Base-by-base conservation (phyloP, 2,113 vertebrate genomes). In the Probosciger aterrimus region DNA sequence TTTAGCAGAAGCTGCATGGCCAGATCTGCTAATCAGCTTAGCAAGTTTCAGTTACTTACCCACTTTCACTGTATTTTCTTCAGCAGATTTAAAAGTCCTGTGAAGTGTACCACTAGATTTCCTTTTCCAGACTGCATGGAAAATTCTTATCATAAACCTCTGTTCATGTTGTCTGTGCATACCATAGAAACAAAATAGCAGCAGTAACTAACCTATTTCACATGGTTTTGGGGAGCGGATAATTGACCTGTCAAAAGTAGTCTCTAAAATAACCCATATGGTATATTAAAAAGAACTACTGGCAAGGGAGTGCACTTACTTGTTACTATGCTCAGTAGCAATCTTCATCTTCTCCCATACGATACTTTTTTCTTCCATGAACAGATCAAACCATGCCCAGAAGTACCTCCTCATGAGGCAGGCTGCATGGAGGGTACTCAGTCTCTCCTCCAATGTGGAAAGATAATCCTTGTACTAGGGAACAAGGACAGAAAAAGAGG, bases 241-340 rank as follows among this genome's bases (percentile, higher is more conserved):
- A 25, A 69, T 4, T 73, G 44, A 77, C 16, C 22, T 73, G 47
- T 75, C 55, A 81, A 79, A 88, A 91, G 15, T 7, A 62, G n/a
- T n/a, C 28, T 18, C 62, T 73, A 71, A 76, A 94, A 79, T 62
- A 53, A 73, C 70, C 49, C 50, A 33, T 7, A 65, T 7, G 14
- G 14, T 65, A 44, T 77, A 78, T 59, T 79, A 81, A 91, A 89
- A 93, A 73, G 27, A 68, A 53, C 22, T 69, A 62, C 59, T 81
- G n/a, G 5, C 46, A 68, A 73, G 22, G 49, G 28, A 57, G 41
- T 4, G 17, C 13, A 19, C 98, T 97, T 85, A 99, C 99, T 98
- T 99, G 95, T 98, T 82, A 52, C 82, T 97, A 68, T 99, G 98
- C 52, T 98, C 90, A n/a, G 94, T 81, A 27, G 99, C 99, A 85